phyloP scores from a whole-genome alignment of 2,113 vertebrate species.

The Gasterosteus nipponicus region DNA sequence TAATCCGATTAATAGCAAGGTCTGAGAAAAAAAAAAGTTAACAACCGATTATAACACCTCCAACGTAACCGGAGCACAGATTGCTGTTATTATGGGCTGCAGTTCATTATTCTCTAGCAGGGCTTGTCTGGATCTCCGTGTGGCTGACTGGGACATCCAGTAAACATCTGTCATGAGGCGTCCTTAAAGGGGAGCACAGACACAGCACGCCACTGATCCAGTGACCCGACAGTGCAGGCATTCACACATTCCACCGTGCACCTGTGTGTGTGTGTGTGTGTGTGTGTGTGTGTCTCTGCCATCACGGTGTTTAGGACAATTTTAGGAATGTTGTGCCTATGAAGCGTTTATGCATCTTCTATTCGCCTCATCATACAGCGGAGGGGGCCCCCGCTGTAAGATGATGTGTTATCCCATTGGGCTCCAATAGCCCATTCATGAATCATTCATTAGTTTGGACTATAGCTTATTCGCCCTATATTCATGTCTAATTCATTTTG shows the following conservation, averaged over 20 bases:
- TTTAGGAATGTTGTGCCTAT: slow-evolving; percentile 51
- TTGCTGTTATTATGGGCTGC: slow-evolving; percentile 55
- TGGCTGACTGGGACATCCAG: slow-evolving; percentile 70
- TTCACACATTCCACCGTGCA: slow-evolving; percentile 57
- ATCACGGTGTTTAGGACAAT: slow-evolving; percentile 50
- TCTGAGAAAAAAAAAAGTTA: slow-evolving; percentile 53
- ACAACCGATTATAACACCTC: slow-evolving; percentile 56
- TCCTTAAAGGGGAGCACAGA: slow-evolving; percentile 63
- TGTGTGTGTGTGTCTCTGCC: slow-evolving; percentile 21
- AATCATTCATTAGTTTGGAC: slow-evolving; percentile 73
- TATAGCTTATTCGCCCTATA: slow-evolving; percentile 57
- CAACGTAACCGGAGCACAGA: slow-evolving; percentile 39
- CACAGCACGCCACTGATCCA: slow-evolving; percentile 70
- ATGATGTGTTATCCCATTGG: slow-evolving; percentile 71
- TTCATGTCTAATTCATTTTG: slow-evolving; percentile 62
- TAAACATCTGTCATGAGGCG: slow-evolving; percentile 73
- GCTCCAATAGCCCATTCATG: slow-evolving; percentile 76
- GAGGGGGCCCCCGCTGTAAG: slow-evolving; percentile 57
- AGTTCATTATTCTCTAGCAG: slow-evolving; percentile 68
- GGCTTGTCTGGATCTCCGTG: slow-evolving; percentile 54
- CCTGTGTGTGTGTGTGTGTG: slow-evolving; percentile 41
- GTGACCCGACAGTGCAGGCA: slow-evolving; percentile 71
- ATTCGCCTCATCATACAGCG: slow-evolving; percentile 46
- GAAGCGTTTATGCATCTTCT: slow-evolving; percentile 70
- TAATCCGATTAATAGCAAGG: slow-evolving; percentile 54